A percentile compares a stretch with the other conserved stretches of the same genome.
Evolutionary conservation across 2,797 vertebrate genomes (phyloP).

Genomic region (Saguinus oedipus): DNA sequence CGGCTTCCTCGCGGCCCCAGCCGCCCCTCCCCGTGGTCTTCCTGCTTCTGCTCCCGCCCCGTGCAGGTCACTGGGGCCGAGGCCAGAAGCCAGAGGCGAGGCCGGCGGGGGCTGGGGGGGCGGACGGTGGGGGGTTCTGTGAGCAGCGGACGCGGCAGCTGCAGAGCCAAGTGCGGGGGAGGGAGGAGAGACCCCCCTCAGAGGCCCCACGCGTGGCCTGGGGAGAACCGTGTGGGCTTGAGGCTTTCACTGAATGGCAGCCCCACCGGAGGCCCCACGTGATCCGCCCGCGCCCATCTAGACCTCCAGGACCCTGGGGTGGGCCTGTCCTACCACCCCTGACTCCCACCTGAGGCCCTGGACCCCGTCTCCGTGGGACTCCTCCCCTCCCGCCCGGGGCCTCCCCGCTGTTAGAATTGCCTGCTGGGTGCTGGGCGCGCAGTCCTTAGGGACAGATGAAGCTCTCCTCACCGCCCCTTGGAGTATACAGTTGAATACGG

Average conservation of each 20-base stretch:
- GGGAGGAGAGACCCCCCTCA: rapidly evolving
- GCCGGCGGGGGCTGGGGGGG: background rate
- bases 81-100: background rate
- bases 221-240: background rate
- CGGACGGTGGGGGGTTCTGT: background rate
- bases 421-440: background rate
- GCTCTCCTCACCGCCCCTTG: rapidly evolving
- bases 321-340: background rate
- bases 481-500: too few species aligned
- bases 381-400: background rate
- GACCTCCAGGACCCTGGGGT: too few species aligned
- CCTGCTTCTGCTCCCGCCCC: background rate
- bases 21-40: too few species aligned
- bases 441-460: rapidly evolving
- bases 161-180: conserved; percentile 62
- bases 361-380: too few species aligned
- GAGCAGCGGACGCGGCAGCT: conserved; percentile 75
- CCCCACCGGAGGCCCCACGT: too few species aligned
- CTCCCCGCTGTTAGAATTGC: background rate
- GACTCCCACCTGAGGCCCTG: too few species aligned
- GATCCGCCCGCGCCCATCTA: background rate
- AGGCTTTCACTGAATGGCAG: too few species aligned
- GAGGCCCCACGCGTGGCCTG: too few species aligned
- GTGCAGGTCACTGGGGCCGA: background rate
- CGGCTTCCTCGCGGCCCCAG: too few species aligned